phyloP scores from a whole-genome alignment of 2,888 invertebrate species.

The Allolobophora icterica region DNA sequence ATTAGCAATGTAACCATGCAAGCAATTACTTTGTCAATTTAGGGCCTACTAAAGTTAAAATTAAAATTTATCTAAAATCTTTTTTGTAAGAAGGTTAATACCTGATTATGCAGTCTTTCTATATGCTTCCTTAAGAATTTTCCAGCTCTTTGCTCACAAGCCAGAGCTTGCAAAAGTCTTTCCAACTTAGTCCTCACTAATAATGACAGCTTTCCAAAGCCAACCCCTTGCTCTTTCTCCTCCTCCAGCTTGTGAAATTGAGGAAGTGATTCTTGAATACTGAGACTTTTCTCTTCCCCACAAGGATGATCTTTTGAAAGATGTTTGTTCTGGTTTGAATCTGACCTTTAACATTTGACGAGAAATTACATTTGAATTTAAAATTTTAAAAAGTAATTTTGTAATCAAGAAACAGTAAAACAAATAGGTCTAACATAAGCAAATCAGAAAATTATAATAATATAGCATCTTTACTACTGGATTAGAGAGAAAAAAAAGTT shows the following conservation, averaged over 20 bases:
- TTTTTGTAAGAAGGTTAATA: constrained; percentile 42
- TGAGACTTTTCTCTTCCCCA: neutral
- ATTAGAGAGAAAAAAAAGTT: no score
- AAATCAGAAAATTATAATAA: neutral
- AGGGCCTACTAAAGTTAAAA: neutral
- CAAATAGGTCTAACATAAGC: neutral
- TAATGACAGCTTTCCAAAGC: neutral
- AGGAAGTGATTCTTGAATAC: neutral
- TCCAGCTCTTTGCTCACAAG: constrained; percentile 58
- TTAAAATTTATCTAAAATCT: neutral
- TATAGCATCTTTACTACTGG: no score
- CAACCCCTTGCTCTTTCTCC: neutral
- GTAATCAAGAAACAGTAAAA: no score
- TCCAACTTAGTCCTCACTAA: constrained; percentile 54
- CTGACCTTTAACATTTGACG: neutral
- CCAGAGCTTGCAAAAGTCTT: constrained; percentile 58
- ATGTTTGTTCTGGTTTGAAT: no score
- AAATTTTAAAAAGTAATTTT: no score
- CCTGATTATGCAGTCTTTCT: constrained; percentile 54
- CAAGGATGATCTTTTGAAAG: no score
- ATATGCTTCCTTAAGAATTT: constrained; percentile 58
- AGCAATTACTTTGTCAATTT: neutral
- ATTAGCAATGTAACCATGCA: no score
- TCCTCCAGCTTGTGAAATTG: neutral
- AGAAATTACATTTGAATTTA: neutral